Base-by-base conservation (phyloP, 1,140 invertebrate species). In the Drosophila pseudoobscura region DNA sequence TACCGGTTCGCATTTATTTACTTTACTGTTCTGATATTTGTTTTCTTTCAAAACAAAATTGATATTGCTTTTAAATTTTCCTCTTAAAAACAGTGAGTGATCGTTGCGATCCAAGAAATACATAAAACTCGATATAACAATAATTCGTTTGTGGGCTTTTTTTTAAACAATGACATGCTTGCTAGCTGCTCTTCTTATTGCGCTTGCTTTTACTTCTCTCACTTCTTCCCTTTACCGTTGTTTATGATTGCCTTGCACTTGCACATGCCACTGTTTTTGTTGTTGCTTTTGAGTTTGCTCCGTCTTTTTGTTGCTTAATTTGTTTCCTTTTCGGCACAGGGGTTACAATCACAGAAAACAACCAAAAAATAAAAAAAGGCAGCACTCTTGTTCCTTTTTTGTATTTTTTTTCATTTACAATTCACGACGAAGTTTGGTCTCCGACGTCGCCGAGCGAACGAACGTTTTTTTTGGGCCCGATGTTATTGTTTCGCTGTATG, bases 231-330 rank as follows among this genome's bases (percentile, higher is more conserved):
- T 59, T 64, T 66, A 68, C 66, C 56, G 70, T 88, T 88, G 83
- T 88, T 88, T 88, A 82, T 88, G 83, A 88, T 88, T 89, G 75
- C 66, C 71, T 74, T 74, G 71, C 80, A 84, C 80, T 84, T 84
- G 80, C 82, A 82, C 75, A 75, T 66, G 82, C 83, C 43, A 46
- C 22, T 55, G 24, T 50, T 41, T 61, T 65, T 84, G 71, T 84
- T 84, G 78, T 75, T 75, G 80, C 71, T 79, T 65, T 60, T 13
- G 35, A 13, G 35, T 39, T 39, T 79, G 63, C 63, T 35, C 15
- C 39, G 45, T 51, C 24, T 71, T 85, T 87, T 85, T 85, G 66
- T 80, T 80, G 80, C 60, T 84, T 82, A 87, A 85, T 85, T 82
- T 80, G 74, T 87, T 75, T 64, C 64, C 51, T 73, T 83, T 74